A percentile compares a stretch with the other conserved stretches of the same genome.
Conservation (phyloP, 2,113 vertebrate species). For the Aptenodytes patagonicus region DNA sequence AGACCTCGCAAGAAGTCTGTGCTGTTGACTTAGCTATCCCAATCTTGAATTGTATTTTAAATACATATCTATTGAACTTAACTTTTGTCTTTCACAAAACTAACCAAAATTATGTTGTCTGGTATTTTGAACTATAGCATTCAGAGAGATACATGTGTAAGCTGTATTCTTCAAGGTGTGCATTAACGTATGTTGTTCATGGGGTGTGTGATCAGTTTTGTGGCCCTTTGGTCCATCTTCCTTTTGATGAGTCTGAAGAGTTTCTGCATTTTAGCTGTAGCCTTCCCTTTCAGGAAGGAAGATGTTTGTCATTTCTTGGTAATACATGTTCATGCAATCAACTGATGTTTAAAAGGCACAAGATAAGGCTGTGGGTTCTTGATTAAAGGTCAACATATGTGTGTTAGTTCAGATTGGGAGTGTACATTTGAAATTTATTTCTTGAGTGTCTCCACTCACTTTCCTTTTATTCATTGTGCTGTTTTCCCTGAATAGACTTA, state of each 20-base stretch:
- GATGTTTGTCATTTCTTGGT: background rate
- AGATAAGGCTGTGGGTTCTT: background rate
- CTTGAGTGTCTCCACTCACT: background rate
- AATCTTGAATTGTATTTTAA: background rate
- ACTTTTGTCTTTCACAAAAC: background rate
- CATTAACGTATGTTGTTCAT: background rate
- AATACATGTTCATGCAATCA: background rate
- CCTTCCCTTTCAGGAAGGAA: background rate
- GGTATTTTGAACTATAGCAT: background rate
- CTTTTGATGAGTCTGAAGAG: background rate
- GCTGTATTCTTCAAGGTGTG: background rate
- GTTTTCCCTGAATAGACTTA: background rate
- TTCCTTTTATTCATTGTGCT: background rate
- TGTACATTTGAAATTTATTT: background rate
- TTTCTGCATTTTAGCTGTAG: background rate
- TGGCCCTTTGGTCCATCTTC: background rate
- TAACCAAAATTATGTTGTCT: background rate
- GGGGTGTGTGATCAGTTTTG: background rate
- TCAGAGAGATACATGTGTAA: background rate
- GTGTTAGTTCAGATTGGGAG: background rate
- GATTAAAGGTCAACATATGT: background rate
- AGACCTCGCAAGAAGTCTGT: background rate
- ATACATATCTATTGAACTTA: background rate
- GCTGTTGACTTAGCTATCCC: background rate
- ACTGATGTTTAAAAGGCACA: background rate